These are phyloP conservation scores for Callithrix jacchus DNA, from an alignment of 2,113 vertebrate species.

Conservation along the genomic window DNA sequence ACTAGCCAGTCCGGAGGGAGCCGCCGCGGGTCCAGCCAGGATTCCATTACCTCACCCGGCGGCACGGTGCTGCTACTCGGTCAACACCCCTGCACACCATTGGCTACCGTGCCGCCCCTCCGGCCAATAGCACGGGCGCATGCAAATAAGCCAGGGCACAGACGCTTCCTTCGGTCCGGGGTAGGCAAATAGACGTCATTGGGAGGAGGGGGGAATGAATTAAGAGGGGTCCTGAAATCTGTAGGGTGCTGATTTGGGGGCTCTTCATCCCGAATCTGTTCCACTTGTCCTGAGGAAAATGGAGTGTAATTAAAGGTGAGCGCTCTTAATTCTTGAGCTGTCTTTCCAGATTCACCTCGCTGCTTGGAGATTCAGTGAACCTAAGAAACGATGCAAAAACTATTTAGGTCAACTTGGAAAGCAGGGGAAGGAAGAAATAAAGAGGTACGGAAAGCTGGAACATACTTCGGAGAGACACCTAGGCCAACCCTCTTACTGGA, in stretches of 20 bases:
- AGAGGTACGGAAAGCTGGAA: neutral
- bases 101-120: slow-evolving; percentile 38
- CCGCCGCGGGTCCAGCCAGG: neutral
- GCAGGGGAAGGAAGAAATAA: neutral
- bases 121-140: slow-evolving; percentile 59
- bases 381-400: slow-evolving; percentile 13
- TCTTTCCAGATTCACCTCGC: neutral
- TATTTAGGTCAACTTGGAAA: neutral
- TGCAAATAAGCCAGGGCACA: slow-evolving; percentile 45
- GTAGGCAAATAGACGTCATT: neutral
- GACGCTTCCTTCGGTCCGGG: neutral
- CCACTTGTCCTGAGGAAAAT: neutral
- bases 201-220: neutral
- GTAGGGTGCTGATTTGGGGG: neutral
- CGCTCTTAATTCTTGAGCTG: neutral
- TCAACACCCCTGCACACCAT: slow-evolving; percentile 55
- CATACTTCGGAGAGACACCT: neutral
- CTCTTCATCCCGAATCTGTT: neutral
- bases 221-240: neutral
- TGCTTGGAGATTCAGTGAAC: neutral
- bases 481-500: neutral
- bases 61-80: neutral
- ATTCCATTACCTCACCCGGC: slow-evolving; percentile 72
- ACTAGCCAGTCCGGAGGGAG: neutral
- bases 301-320: neutral